These are phyloP conservation scores for Dexiosoma caninum DNA, from an alignment of 2,888 invertebrate genomes.

Conservation along the genomic window DNA sequence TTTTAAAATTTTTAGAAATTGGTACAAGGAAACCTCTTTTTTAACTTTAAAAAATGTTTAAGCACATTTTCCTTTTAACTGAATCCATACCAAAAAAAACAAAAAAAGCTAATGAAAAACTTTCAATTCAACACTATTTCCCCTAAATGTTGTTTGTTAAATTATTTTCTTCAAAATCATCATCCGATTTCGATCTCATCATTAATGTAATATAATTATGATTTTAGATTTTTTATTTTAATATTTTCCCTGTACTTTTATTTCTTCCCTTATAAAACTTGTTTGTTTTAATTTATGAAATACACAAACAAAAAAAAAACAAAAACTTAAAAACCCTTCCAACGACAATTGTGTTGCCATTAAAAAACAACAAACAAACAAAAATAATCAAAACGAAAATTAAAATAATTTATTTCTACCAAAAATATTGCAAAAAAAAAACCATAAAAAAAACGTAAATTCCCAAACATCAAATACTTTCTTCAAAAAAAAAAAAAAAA, in stretches of 20 bases:
- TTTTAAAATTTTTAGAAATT: neutral
- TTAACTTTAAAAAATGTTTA: neutral
- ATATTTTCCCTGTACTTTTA: constrained; percentile 35
- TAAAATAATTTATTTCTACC: neutral
- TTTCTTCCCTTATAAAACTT: constrained; percentile 12
- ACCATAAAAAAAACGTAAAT: constrained; percentile 5
- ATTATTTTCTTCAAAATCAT: constrained; percentile 33
- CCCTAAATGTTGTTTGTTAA: constrained; percentile 54
- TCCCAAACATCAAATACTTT: constrained; percentile 14
- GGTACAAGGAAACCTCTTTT: neutral
- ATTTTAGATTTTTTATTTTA: constrained; percentile 41
- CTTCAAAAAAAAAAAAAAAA: too few species aligned
- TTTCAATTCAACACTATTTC: neutral
- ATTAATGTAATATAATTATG: constrained; percentile 26
- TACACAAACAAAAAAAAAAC: constrained; percentile 31
- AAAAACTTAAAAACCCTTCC: constrained; percentile 38
- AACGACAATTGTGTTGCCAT: constrained; percentile 60
- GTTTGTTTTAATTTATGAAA: constrained; percentile 36
- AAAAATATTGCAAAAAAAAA: too few species aligned
- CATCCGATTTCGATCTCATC: constrained; percentile 32
- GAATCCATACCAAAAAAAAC: neutral
- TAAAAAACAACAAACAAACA: constrained; percentile 26
- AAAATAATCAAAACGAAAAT: constrained; percentile 12
- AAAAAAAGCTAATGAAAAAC: neutral
- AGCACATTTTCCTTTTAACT: neutral